phyloP scores from a whole-genome alignment of 2,797 vertebrate genomes.

The Lacerta viridis region DNA sequence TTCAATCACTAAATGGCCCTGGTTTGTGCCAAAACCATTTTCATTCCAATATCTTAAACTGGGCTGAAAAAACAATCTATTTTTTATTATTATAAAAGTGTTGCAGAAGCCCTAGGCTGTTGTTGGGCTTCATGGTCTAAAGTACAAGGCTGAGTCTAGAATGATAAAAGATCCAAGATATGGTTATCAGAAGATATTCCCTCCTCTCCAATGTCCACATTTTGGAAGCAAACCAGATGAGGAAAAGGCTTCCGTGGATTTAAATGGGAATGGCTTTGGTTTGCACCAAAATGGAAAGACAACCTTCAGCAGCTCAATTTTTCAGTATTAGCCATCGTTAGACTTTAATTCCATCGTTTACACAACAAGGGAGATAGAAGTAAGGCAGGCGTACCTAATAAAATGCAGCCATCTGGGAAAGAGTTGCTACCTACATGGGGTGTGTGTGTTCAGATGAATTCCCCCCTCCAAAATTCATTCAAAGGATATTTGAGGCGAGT shows the following conservation, averaged over 20 bases:
- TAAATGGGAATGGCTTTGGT: background rate
- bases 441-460: too few species aligned
- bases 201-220: background rate
- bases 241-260: background rate
- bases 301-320: background rate
- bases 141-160: background rate
- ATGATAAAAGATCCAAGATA: background rate
- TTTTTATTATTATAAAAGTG: background rate
- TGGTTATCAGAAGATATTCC: background rate
- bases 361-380: background rate
- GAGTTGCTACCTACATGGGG: background rate
- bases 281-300: background rate
- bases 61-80: fast-evolving
- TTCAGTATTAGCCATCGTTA: background rate
- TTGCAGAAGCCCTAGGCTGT: too few species aligned
- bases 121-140: background rate
- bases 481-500: background rate
- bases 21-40: background rate
- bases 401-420: background rate
- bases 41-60: background rate
- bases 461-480: background rate
- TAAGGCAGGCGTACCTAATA: background rate
- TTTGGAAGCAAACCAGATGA: background rate
- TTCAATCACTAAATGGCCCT: background rate
- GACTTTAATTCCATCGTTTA: background rate